Conservation (phyloP, 2,797 vertebrate genomes). For the Danio jaintianensis region DNA sequence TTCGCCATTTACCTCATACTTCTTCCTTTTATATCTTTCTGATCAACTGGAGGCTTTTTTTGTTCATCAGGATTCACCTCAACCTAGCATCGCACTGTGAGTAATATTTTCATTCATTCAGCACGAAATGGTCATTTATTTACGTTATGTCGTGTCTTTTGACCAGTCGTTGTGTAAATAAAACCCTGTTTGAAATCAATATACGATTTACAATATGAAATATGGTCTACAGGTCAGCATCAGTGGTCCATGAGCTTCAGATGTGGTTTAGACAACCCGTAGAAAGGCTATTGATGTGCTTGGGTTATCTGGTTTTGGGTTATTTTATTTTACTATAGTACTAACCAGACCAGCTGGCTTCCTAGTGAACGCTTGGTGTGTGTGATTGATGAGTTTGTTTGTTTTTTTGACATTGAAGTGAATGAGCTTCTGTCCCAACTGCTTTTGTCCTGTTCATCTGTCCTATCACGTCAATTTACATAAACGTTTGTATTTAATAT, state of each 20-base stretch:
- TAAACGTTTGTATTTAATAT: background rate
- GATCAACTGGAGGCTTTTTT: background rate
- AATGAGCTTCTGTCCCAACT: slow-evolving; percentile 2
- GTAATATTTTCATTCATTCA: background rate
- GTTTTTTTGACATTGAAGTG: background rate
- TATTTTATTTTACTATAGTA: background rate
- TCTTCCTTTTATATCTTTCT: background rate
- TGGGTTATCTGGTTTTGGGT: background rate
- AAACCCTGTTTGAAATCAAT: background rate
- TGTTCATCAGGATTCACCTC: slow-evolving; percentile 6
- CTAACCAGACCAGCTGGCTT: background rate
- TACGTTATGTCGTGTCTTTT: background rate
- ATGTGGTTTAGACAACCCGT: background rate
- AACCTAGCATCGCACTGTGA: slow-evolving; percentile 12
- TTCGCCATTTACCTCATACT: background rate
- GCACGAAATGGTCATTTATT: background rate
- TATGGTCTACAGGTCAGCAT: background rate
- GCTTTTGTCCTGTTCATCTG: background rate
- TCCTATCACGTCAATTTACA: background rate
- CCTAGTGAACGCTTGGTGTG: background rate
- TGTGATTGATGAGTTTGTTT: background rate
- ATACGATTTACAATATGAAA: too few species aligned
- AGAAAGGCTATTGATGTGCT: background rate
- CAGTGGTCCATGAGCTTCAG: background rate
- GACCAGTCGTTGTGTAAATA: too few species aligned